Evolutionary conservation across 2,888 invertebrate genomes (phyloP).

Genomic region (Acleris holmiana): DNA sequence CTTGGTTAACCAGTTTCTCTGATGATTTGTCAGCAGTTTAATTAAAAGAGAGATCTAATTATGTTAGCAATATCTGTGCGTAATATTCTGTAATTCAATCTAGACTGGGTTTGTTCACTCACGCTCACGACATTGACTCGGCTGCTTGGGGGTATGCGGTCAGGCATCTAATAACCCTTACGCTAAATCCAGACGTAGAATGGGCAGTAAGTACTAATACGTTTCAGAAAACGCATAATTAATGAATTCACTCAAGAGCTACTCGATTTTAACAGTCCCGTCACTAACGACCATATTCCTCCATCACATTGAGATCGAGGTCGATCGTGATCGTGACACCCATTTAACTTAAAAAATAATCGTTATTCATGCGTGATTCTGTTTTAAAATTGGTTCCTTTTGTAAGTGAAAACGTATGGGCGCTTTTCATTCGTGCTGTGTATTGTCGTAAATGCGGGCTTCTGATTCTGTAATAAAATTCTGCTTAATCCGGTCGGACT

Average conservation of each 20-base stretch:
- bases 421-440: background rate
- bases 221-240: background rate
- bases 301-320: background rate
- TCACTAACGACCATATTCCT: background rate
- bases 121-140: constrained; percentile 48
- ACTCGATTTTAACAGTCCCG: background rate
- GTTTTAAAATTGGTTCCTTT: constrained; percentile 9
- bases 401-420: constrained; percentile 5
- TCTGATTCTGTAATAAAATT: constrained; percentile 4
- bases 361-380: background rate
- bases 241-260: background rate
- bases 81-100: background rate
- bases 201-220: background rate
- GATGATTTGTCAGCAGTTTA: constrained; percentile 19
- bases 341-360: background rate
- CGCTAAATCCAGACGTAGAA: constrained; percentile 10
- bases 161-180: constrained; percentile 54
- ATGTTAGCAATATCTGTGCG: background rate
- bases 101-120: constrained; percentile 37
- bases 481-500: constrained; percentile 1
- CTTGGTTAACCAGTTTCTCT: constrained; percentile 30
- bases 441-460: constrained; percentile 11
- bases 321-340: background rate
- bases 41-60: background rate
- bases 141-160: constrained; percentile 48